Conservation (phyloP, 2,797 vertebrate species). For the Eutrigla gurnardus region DNA sequence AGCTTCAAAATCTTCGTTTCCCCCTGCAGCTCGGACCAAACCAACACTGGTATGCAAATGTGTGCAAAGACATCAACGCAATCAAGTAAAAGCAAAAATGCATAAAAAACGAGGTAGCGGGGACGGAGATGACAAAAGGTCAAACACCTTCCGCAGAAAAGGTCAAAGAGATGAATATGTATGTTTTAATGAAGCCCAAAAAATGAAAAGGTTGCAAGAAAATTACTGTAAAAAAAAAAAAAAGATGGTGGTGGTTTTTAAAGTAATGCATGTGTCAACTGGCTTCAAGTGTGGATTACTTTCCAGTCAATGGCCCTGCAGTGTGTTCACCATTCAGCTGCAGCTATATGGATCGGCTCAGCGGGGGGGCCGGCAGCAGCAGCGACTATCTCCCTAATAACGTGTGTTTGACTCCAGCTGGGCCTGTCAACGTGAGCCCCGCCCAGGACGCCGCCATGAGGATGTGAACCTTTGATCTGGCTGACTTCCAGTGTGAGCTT, state of each 20-base stretch:
- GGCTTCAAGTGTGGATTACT: slow-evolving; percentile 39
- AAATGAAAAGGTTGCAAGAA: slow-evolving; percentile 5
- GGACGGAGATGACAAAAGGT: slow-evolving; percentile 50
- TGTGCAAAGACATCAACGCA: slow-evolving; percentile 70
- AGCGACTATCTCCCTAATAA: slow-evolving; percentile 43
- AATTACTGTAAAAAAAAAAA: slow-evolving; percentile 12
- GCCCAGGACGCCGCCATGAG: slow-evolving; percentile 44
- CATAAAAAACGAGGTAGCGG: slow-evolving; percentile 19
- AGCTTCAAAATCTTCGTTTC: slow-evolving; percentile 99
- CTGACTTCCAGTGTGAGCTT: slow-evolving; percentile 39
- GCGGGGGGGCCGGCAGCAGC: slow-evolving; percentile 52
- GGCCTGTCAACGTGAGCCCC: slow-evolving; percentile 48
- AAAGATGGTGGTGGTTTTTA: slow-evolving; percentile 20
- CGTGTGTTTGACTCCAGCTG: slow-evolving; percentile 57
- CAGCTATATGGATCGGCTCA: slow-evolving; percentile 49
- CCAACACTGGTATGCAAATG: slow-evolving; percentile 84
- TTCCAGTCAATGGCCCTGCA: slow-evolving; percentile 24
- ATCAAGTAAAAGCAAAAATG: slow-evolving; percentile 42
- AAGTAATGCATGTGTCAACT: slow-evolving; percentile 39
- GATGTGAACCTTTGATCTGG: slow-evolving; percentile 70
- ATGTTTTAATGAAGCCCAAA: slow-evolving; percentile 42
- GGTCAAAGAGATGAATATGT: slow-evolving; percentile 64
- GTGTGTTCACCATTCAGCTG: slow-evolving; percentile 31
- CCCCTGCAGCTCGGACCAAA: slow-evolving; percentile 88
- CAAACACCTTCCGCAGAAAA: slow-evolving; percentile 53